These are phyloP conservation scores for Anodontia alba DNA, from an alignment of 2,888 invertebrate genomes.

Conservation along the genomic window DNA sequence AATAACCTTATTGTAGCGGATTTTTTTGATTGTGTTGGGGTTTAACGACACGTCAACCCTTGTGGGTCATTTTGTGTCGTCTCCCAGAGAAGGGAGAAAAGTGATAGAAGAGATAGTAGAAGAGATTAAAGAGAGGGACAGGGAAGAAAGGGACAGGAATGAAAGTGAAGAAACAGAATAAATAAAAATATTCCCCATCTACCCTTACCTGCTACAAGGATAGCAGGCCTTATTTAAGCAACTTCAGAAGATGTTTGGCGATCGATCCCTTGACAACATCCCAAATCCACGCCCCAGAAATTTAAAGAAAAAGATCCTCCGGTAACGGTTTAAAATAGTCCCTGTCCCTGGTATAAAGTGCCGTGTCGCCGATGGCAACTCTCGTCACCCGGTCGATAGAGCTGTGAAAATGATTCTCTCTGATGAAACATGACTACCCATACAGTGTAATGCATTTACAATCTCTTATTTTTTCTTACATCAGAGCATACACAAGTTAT, in stretches of 20 bases:
- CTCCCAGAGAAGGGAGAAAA: too few relatives aligned
- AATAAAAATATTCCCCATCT: too few relatives aligned
- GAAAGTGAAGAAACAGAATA: too few relatives aligned
- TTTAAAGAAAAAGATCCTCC: slow-evolving; percentile 44
- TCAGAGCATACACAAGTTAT: not conserved
- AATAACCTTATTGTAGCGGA: slow-evolving; percentile 35
- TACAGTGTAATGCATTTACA: too few relatives aligned
- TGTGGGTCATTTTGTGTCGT: too few relatives aligned
- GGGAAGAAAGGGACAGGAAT: too few relatives aligned
- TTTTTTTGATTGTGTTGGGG: too few relatives aligned
- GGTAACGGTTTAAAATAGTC: slow-evolving; percentile 38
- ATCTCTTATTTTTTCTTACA: not conserved
- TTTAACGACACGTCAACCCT: too few relatives aligned
- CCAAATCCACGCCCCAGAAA: slow-evolving; percentile 34
- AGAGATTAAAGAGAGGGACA: too few relatives aligned
- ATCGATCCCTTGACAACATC: slow-evolving; percentile 36
- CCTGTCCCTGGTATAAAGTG: slow-evolving; percentile 45
- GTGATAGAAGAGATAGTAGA: too few relatives aligned
- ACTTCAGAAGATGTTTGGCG: slow-evolving; percentile 34
- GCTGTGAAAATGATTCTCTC: not conserved
- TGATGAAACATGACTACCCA: not conserved
- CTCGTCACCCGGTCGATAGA: slow-evolving; percentile 41
- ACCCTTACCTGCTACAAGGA: too few relatives aligned
- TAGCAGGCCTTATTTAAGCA: too few relatives aligned
- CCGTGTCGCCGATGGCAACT: slow-evolving; percentile 43